Conservation (phyloP, 2,113 vertebrate genomes). For the Catagonus wagneri region DNA sequence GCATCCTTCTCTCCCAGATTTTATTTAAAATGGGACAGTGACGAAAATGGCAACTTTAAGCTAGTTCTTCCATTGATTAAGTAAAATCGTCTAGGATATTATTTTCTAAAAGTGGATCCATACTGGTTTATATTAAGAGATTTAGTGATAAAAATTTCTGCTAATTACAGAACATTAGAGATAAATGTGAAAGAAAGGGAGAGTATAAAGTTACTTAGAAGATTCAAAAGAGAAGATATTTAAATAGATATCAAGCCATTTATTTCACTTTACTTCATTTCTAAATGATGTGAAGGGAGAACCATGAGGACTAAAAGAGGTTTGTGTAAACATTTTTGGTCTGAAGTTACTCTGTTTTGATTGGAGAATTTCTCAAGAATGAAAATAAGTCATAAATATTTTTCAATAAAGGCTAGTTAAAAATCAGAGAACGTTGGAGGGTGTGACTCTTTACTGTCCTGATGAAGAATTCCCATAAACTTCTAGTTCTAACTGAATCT, state of each 20-base stretch:
- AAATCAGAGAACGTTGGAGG: background rate
- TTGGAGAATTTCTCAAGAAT: conserved; percentile 37
- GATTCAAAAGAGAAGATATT: background rate
- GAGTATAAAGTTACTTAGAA: conserved; percentile 9
- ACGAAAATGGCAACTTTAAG: background rate
- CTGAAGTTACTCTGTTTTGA: conserved; percentile 7
- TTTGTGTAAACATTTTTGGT: background rate
- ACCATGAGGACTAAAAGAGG: background rate
- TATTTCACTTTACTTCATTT: background rate
- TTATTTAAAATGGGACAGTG: background rate
- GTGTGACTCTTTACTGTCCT: background rate
- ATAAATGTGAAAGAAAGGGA: background rate
- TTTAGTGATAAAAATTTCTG: conserved; percentile 12
- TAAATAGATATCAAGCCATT: background rate
- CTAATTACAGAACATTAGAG: background rate
- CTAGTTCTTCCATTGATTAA: background rate
- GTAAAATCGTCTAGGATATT: conserved; percentile 4
- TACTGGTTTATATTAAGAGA: background rate
- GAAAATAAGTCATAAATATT: background rate
- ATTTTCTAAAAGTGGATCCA: conserved; percentile 57
- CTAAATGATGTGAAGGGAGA: background rate
- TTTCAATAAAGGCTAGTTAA: conserved; percentile 15
- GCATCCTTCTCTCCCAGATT: background rate
- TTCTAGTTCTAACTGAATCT: conserved; percentile 25
- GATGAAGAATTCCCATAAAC: conserved; percentile 5